Conservation (phyloP, 2,797 vertebrate genomes). For the Fistularia tabacaria region DNA sequence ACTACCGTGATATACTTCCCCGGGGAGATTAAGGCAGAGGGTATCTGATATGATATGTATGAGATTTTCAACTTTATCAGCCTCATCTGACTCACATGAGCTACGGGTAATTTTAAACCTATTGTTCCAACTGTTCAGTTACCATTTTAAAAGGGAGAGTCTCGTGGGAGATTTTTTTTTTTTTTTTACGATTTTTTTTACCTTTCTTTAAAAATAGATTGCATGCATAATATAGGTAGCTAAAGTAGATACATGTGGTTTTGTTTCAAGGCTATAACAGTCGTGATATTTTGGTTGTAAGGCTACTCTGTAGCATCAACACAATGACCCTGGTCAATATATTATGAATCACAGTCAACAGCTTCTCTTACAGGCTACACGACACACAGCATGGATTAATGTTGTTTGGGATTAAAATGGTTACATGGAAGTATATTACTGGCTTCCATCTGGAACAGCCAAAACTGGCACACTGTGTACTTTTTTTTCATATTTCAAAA, state of each 20-base stretch:
- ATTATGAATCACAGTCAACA: too few relatives aligned
- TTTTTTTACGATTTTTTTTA: constrained; percentile 4
- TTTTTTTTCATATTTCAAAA: too few relatives aligned
- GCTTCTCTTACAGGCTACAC: too few relatives aligned
- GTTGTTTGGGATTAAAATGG: too few relatives aligned
- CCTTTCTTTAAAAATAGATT: constrained; percentile 11
- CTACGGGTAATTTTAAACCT: constrained; percentile 38
- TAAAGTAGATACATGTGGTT: constrained; percentile 2
- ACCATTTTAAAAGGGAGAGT: constrained; percentile 40
- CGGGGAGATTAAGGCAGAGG: constrained; percentile 39
- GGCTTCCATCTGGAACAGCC: too few relatives aligned
- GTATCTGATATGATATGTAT: constrained; percentile 63
- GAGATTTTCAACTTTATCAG: constrained; percentile 63
- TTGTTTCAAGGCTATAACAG: background rate
- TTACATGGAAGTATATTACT: too few relatives aligned
- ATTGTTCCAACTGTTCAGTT: constrained; percentile 43
- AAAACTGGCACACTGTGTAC: too few relatives aligned
- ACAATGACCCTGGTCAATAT: too few relatives aligned
- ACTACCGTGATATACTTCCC: constrained; percentile 45
- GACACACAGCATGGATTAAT: too few relatives aligned
- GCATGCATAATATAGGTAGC: constrained; percentile 1
- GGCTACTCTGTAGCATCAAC: too few relatives aligned
- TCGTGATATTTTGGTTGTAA: too few relatives aligned
- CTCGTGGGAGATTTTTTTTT: constrained; percentile 22
- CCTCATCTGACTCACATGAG: constrained; percentile 50